Percentiles rank a stretch among this genome's conserved stretches.
Evolutionary conservation across 2,888 invertebrate genomes (phyloP).

Genomic region (Plebejus anna): DNA sequence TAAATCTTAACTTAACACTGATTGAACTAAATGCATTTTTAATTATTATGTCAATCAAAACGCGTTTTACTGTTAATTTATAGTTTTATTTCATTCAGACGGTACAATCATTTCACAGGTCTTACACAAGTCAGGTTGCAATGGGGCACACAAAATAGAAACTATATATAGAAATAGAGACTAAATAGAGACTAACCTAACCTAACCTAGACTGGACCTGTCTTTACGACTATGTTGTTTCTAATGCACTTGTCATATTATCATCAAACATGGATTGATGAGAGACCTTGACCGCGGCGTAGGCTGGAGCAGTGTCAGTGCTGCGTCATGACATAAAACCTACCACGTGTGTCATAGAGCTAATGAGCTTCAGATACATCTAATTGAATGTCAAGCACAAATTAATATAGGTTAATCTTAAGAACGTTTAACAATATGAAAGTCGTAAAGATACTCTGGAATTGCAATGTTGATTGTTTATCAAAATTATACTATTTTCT

Average conservation of each 20-base stretch:
- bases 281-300: not conserved
- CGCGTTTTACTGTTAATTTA: not conserved
- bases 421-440: not conserved
- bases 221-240: not conserved
- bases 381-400: not conserved
- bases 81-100: too few relatives aligned
- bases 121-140: not conserved
- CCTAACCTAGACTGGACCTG: not conserved
- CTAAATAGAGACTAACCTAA: too few relatives aligned
- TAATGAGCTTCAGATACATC: not conserved
- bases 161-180: too few relatives aligned
- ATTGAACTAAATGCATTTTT: too few relatives aligned
- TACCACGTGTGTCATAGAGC: not conserved
- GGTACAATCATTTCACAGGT: too few relatives aligned
- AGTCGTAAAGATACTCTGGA: not conserved
- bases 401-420: not conserved
- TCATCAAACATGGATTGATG: not conserved
- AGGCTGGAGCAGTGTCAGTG: not conserved
- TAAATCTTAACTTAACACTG: too few relatives aligned
- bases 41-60: not conserved
- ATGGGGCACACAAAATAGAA: not conserved
- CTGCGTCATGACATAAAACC: constrained; percentile 1
- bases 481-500: too few relatives aligned
- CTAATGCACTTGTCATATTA: not conserved
- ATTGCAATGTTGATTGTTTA: not conserved